These are phyloP conservation scores for Nasonia oneida DNA, from an alignment of 2,888 invertebrate species.

Conservation along the genomic window DNA sequence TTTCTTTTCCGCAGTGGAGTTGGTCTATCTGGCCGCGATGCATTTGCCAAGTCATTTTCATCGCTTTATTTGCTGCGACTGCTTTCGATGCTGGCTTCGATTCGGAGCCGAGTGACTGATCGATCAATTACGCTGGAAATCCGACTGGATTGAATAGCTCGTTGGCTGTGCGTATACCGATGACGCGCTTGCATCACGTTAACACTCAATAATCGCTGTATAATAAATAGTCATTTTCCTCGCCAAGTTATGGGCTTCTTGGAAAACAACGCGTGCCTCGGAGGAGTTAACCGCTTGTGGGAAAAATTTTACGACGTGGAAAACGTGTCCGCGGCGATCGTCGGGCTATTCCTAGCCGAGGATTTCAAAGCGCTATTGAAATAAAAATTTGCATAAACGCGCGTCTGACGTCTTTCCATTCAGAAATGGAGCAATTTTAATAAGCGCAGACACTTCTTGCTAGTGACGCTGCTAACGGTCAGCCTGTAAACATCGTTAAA, in stretches of 20 bases:
- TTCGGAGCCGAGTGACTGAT: background rate
- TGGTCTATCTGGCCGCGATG: background rate
- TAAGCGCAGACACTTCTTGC: background rate
- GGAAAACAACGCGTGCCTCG: background rate
- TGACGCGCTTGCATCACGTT: background rate
- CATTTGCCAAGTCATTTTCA: constrained; percentile 20
- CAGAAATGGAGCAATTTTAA: constrained; percentile 30
- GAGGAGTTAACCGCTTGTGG: background rate
- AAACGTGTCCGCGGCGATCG: background rate
- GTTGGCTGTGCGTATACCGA: background rate
- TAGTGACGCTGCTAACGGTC: background rate
- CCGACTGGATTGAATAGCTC: background rate
- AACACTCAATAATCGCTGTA: background rate
- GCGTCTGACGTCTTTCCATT: background rate
- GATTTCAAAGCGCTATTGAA: background rate
- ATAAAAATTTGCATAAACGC: constrained; percentile 31
- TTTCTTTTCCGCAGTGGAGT: background rate
- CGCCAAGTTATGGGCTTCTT: background rate
- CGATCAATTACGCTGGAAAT: background rate
- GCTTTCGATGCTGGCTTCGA: background rate
- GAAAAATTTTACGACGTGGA: constrained; percentile 1
- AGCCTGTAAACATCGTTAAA: constrained; percentile 36
- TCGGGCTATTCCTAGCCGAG: background rate
- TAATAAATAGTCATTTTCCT: background rate
- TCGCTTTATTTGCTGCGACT: background rate